phyloP scores from a whole-genome alignment of 1,140 invertebrate species.

The Neelides sp. region DNA sequence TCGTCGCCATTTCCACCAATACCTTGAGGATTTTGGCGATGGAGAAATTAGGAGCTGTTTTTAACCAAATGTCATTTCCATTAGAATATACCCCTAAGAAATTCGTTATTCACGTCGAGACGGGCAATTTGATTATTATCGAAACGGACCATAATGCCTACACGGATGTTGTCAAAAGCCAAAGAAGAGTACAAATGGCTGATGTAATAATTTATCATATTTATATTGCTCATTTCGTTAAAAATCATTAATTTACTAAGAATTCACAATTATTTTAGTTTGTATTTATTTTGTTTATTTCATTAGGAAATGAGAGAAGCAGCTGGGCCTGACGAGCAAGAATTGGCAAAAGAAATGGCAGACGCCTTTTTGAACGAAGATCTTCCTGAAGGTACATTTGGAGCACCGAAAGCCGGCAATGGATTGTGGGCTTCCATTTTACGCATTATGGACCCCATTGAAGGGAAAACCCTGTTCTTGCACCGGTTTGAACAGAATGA shows the following conservation, averaged over 20 bases:
- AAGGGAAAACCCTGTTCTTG: conserved; percentile 64
- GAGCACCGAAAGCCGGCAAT: conserved; percentile 86
- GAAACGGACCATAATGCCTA: conserved; percentile 99
- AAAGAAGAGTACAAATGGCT: conserved; percentile 66
- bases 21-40: conserved; percentile 92
- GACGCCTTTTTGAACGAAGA: conserved; percentile 91
- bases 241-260: not conserved
- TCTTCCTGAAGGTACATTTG: conserved; percentile 82
- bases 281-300: conserved; percentile 1
- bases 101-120: conserved; percentile 85
- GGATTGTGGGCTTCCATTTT: conserved; percentile 96
- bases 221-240: not conserved
- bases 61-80: conserved; percentile 80
- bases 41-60: conserved; percentile 96
- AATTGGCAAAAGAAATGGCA: conserved; percentile 91
- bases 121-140: conserved; percentile 79
- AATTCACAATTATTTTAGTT: not conserved
- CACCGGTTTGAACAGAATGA: conserved; percentile 89
- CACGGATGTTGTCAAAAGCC: conserved; percentile 90
- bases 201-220: conserved; percentile 38
- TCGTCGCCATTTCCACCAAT: conserved; percentile 97
- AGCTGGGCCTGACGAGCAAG: conserved; percentile 84
- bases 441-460: conserved; percentile 77
- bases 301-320: conserved; percentile 92
- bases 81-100: conserved; percentile 92